These are phyloP conservation scores for Stegostoma tigrinum DNA, from an alignment of 2,113 vertebrate genomes.

Conservation along the genomic window DNA sequence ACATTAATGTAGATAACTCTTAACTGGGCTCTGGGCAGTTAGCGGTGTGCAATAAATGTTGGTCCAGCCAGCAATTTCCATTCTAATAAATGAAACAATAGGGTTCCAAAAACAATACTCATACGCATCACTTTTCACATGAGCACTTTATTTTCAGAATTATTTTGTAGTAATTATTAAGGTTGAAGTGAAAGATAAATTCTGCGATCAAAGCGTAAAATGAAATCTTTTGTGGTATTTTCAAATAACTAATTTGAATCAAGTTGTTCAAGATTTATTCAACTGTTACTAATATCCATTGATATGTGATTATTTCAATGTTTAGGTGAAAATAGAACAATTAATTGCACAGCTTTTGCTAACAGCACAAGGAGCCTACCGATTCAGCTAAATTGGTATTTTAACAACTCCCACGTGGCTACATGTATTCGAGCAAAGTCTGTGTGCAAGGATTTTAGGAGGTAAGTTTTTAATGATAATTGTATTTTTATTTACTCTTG, in stretches of 20 bases:
- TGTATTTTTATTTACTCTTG: neutral
- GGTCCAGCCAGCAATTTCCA: no score
- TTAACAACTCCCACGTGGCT: neutral
- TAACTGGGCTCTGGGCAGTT: no score
- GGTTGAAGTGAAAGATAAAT: neutral
- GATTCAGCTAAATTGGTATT: neutral
- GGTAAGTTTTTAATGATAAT: neutral
- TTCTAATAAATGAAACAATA: neutral
- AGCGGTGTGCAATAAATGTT: no score
- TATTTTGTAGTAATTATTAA: neutral
- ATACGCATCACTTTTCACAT: neutral
- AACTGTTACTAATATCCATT: neutral
- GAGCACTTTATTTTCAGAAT: neutral
- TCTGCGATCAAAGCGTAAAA: neutral
- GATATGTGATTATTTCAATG: neutral
- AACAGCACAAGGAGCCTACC: neutral
- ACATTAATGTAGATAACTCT: no score
- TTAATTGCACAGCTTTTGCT: neutral
- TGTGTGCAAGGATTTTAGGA: neutral
- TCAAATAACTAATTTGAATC: neutral
- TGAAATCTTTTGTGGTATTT: neutral
- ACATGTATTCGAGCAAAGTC: neutral
- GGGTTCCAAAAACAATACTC: neutral
- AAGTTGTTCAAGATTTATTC: neutral
- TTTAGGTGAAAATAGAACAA: conserved; percentile 15